Base-by-base conservation (phyloP, 2,797 vertebrate genomes). In the Tamandua tetradactyla region DNA sequence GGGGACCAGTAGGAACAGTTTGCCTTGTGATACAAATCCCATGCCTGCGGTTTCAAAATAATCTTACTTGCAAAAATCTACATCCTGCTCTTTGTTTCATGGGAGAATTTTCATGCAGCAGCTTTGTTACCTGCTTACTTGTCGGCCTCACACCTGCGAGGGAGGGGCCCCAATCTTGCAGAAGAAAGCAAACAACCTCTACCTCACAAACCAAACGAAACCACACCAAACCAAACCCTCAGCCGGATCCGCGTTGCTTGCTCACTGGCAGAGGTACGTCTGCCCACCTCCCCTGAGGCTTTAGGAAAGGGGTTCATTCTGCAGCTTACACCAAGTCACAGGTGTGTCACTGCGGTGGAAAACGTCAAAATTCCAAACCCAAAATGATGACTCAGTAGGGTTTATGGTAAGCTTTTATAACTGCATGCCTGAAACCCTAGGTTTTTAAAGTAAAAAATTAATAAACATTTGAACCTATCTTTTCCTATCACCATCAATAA, bases 181-280 rank as follows among this genome's bases (percentile, higher is more conserved):
- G 55, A 15, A 35, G 25, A 85, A 81, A 95, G 52, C 55, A 92
- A 83, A 94, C 23, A 57, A 30, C 49, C 68, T 25, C 32, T 69
- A 37, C 49, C 59, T 59, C 86, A 25, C 23, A 20, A 66, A 23
- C 40, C 37, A 2, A 12, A 35, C n/a, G n/a, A n/a, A n/a, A n/a
- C n/a, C n/a, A n/a, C n/a, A n/a, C 30, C 30, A 52, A 47, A 0
- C 62, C 47, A 18, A 18, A 10, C 5, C 3, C 20, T 3, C 7
- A n/a, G 12, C 4, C 10, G 42, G 22, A 9, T 7, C 1, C 3
- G 20, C 40, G 10, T 0, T 12, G 64, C 17, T 57, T 1, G 0
- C 64, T 44, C 62, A 0, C 17, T 25, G 12, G 23, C 22, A 42
- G 27, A 62, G 5, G 32, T 4, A n/a, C 30, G 3, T 40, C 25